Evolutionary conservation across 2,888 invertebrate species (phyloP), one percentile per base, ranked within the genome.

Genomic region (Drosophila helvetica): DNA sequence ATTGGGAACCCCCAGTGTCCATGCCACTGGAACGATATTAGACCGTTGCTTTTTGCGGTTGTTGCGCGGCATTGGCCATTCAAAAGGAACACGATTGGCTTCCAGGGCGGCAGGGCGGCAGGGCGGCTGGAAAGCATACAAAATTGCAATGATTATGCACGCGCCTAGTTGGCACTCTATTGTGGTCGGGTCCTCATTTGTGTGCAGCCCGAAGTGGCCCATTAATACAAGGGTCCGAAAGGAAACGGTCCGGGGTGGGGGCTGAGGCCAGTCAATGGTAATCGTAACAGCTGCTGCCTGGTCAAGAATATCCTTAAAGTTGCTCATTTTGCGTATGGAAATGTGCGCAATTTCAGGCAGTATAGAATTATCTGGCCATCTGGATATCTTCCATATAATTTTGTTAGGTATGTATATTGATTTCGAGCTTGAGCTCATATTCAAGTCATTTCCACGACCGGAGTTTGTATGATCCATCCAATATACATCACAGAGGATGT

Each of bases 91-190:
- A 22, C 46, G 46, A 48, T 59, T 55, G 27, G 27, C 27, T 27
- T 8, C 27, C 27, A 27, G 27, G 27, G 27, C 7, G 27, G n/a
- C n/a, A n/a, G n/a, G n/a, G n/a, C n/a, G n/a, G n/a, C 27, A 27
- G 27, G 27, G 27, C 7, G 27, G 27, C 8, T 7, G 27, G 61
- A 80, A 84, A 76, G 72, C 82, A 83, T 87, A 60, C 68, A 61
- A 79, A 82, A 85, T 83, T 87, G 79, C 86, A 87, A 85, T 83
- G 82, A 81, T 83, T 83, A 85, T 81, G 86, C 86, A 68, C 82
- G 72, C 72, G 71, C 75, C 71, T 75, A 73, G 71, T 89, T 85
- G 86, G 68, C 88, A 83, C 88, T 87, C 82, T 78, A 89, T 82
- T 82, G 89, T 84, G 86, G 79, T 66, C 66, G 71, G 70, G 56